phyloP scores from a whole-genome alignment of 53 echinoderm and acorn worm species.

The Mesocentrotus franciscanus region DNA sequence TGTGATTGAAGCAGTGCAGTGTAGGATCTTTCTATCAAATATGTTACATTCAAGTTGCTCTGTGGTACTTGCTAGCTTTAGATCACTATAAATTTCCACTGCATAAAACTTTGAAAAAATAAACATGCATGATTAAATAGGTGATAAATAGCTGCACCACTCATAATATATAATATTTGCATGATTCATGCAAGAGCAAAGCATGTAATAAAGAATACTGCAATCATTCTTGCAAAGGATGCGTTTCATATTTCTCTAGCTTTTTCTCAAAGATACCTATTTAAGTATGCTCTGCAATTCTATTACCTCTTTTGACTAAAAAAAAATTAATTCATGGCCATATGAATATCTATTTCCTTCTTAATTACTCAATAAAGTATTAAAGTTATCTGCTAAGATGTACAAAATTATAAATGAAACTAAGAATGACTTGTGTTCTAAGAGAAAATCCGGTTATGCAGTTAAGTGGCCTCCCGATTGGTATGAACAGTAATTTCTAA shows the following conservation, averaged over 20 bases:
- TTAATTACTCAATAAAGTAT: background rate
- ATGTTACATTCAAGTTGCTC: background rate
- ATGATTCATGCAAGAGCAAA: slow-evolving; percentile 34
- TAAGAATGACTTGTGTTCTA: background rate
- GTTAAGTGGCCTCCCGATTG: background rate
- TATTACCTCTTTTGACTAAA: background rate
- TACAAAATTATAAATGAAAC: background rate
- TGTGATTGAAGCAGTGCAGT: background rate
- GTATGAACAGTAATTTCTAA: background rate
- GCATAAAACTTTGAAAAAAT: slow-evolving; percentile 28
- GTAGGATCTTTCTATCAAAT: background rate
- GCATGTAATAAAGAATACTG: background rate
- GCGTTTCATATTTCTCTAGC: background rate
- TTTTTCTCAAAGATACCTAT: background rate
- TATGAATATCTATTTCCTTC: background rate
- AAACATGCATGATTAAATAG: slow-evolving; percentile 34
- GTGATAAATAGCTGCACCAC: background rate
- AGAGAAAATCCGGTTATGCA: background rate
- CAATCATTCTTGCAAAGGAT: background rate
- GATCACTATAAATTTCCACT: background rate
- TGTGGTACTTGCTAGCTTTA: background rate
- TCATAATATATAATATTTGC: slow-evolving; percentile 26
- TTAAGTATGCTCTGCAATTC: background rate
- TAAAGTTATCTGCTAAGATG: background rate
- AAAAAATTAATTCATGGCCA: background rate